Base-by-base conservation (phyloP, 2,888 invertebrate species). In the Onthophagus sagittarius region DNA sequence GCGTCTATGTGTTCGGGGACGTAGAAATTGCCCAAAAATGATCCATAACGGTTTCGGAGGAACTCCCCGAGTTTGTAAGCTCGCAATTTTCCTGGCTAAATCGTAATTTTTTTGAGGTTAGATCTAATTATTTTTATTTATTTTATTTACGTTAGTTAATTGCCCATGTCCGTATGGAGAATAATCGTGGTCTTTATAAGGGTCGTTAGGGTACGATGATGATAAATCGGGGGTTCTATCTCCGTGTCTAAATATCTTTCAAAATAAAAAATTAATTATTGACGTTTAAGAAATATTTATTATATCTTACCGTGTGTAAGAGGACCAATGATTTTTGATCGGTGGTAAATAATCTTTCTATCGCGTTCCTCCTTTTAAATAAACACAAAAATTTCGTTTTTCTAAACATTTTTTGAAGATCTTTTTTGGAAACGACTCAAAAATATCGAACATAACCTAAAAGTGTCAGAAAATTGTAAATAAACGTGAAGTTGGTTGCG, bases 121-220 rank as follows among this genome's bases (percentile, higher is more conserved):
- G 5, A 39, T 53, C 5, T 53, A 6, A 5, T 1, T 4, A 31
- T 5, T 31, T 62, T 13, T 13, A 33, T 0, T 11, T 13, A n/a
- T 23, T 23, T 15, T 32, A 33, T 4, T 13, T 63, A 92, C 93
- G 84, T 89, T 89, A 70, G 93, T 93, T 71, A 94, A 84, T 82
- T 93, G 92, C 73, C 92, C 92, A 88, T 90, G 92, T 70, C 93
- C 93, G 78, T 88, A 90, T 14, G 92, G 92, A 86, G 89, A 89
- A 83, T 88, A 88, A 31, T 87, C 86, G 77, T 89, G 87, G 80
- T 91, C 88, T 39, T 81, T 85, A 77, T 90, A 86, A 4, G 90
- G 90, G 86, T 93, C 93, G 76, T 86, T 90, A 6, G 92, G 91
- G 81, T 91, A 94, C 11, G 90, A 88, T 76, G 88, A 88, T 65